Percentiles rank a stretch among this genome's conserved stretches.
phyloP scores from a whole-genome alignment of 2,888 invertebrate species.

The Gastrophysa polygoni region DNA sequence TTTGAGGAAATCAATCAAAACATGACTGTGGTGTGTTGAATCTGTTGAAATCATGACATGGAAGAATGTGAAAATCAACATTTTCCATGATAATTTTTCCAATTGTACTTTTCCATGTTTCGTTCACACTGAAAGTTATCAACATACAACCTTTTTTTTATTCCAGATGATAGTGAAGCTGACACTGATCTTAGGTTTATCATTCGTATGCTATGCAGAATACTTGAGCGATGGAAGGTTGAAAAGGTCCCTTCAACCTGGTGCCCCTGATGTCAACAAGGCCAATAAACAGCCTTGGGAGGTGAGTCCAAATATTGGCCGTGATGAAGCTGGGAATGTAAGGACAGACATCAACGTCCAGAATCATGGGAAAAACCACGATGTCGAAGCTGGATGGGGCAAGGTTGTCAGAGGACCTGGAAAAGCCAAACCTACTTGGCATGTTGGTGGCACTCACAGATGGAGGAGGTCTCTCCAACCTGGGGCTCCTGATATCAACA shows the following conservation, averaged over 20 bases:
- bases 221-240: neutral
- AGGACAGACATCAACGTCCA: neutral
- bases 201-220: neutral
- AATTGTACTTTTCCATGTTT: no score
- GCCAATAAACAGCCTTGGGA: neutral
- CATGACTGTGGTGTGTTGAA: no score
- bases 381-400: neutral
- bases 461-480: slow-evolving; percentile 6
- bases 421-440: neutral
- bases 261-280: neutral
- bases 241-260: slow-evolving; percentile 5
- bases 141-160: neutral
- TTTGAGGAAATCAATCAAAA: no score
- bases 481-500: neutral
- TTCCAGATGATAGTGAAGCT: neutral
- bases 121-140: no score
- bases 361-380: neutral
- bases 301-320: neutral
- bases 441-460: neutral
- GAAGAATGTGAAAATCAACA: no score
- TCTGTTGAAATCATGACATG: no score
- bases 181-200: neutral
- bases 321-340: neutral
- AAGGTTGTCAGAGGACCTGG: neutral
- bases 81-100: no score